Evolutionary conservation across 2,797 vertebrate genomes (phyloP).

Genomic region (Danionella dracula): DNA sequence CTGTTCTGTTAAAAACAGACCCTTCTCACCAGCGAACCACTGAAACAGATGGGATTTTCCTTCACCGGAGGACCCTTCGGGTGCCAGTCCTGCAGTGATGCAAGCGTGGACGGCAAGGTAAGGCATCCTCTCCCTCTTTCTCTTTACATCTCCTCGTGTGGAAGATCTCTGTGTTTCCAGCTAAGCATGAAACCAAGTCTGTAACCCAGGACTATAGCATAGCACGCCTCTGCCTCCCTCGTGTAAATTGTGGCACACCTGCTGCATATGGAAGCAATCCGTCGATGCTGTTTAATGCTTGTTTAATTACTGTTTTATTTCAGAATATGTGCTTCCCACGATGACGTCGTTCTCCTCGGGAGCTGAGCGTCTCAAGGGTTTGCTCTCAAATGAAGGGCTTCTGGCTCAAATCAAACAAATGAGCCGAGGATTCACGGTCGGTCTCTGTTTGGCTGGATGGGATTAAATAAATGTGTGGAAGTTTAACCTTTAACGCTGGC

Average conservation of each 20-base stretch:
- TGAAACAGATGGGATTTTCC: no score
- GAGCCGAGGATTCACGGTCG: background rate
- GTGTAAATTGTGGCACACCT: slow-evolving; percentile 31
- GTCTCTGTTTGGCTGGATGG: background rate
- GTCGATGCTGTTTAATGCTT: slow-evolving; percentile 28
- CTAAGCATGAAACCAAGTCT: background rate
- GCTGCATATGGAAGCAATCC: slow-evolving; percentile 40
- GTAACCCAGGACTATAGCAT: background rate
- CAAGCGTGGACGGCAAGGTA: background rate
- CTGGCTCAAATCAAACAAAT: slow-evolving; percentile 38
- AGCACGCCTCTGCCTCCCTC: slow-evolving; percentile 8
- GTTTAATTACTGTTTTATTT: slow-evolving; percentile 35
- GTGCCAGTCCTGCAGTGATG: background rate
- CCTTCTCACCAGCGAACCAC: no score
- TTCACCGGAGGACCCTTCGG: no score
- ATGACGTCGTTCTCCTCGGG: slow-evolving; percentile 4
- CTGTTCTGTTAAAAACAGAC: no score
- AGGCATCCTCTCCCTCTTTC: background rate
- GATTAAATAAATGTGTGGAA: slow-evolving; percentile 20
- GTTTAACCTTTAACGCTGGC: slow-evolving; percentile 14
- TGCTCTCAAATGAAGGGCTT: slow-evolving; percentile 30
- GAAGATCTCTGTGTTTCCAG: background rate
- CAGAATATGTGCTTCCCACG: background rate
- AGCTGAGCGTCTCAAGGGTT: background rate
- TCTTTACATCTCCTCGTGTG: background rate